Evolutionary conservation across 2,797 vertebrate species (phyloP), one percentile per base, ranked within the genome.

Genomic region (Macroramphosus scolopax): DNA sequence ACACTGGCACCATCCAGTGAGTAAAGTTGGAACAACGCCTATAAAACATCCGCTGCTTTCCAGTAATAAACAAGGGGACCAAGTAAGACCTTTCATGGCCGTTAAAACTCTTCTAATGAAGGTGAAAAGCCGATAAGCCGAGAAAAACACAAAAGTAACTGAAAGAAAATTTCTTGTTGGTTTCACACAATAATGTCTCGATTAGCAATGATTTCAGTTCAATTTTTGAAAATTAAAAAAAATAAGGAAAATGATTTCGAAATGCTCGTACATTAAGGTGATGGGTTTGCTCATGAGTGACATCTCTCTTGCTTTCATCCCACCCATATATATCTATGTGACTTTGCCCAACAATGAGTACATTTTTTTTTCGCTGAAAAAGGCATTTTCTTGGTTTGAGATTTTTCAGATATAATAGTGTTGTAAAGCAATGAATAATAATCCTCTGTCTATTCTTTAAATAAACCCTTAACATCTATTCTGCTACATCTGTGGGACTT

Each of bases 311-410:
- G 61, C 68, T 69, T 72, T 63, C 68, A 74, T 50, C 67, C 75
- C 68, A 81, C 72, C 76, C 69, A 80, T 81, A 85, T 83, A 85
- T 80, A 87, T 75, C 51, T 81, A 76, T 84, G 78, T 85, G 84
- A 87, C 78, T 83, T 89, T 89, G 87, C 85, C 88, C 82, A 75
- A 88, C 80, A 79, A 81, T 83, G 81, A 89, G 73, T 80, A 87
- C 81, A 77, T 83, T 74, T 67, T 57, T 77, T 80, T 76, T 80
- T 77, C 70, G 87, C 81, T 84, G 87, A 88, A 88, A 90, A 92
- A 92, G 91, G 91, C 91, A 92, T 92, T 92, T 92, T 92, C 91
- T 92, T 87, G 91, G 91, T 90, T 88, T 74, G 68, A 85, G 86
- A 86, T 64, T 82, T 75, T 79, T 83, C 70, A 81, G 86, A 88